These are phyloP conservation scores for Drosophila sp. DNA, from an alignment of 1,140 invertebrate genomes.

Conservation along the genomic window DNA sequence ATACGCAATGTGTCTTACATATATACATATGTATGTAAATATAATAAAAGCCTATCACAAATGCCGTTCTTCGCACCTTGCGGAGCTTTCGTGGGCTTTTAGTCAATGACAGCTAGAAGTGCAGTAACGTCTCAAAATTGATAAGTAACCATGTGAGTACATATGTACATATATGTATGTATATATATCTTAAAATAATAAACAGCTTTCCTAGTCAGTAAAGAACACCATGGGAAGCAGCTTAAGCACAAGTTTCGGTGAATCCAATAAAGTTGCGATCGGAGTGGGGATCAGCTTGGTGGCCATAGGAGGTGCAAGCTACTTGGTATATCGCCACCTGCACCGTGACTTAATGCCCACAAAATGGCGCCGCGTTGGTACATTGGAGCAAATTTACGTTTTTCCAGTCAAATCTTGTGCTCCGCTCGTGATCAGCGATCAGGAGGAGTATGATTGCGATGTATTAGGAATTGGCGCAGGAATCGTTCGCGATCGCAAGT, in stretches of 20 bases:
- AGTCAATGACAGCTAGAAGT: neutral
- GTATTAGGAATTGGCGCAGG: conserved; percentile 84
- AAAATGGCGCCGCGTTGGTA: conserved; percentile 85
- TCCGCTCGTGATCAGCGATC: conserved; percentile 63
- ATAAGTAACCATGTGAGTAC: neutral
- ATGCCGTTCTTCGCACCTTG: neutral
- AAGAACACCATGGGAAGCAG: conserved; percentile 62
- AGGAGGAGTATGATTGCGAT: conserved; percentile 84
- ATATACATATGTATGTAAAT: neutral
- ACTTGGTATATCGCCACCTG: conserved; percentile 62
- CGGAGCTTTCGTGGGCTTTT: neutral
- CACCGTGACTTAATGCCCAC: conserved; percentile 68
- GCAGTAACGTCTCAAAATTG: neutral
- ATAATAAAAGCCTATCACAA: neutral
- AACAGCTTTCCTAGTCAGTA: conserved; percentile 34
- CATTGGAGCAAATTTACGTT: conserved; percentile 85
- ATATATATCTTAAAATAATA: conserved; percentile 63
- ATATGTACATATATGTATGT: neutral
- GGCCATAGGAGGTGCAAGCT: conserved; percentile 56
- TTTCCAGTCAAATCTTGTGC: conserved; percentile 87
- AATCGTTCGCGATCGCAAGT: conserved; percentile 85
- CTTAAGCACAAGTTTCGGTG: conserved; percentile 46
- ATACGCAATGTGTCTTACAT: no score
- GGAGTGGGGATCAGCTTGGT: conserved; percentile 64
- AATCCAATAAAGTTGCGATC: conserved; percentile 47